phyloP scores from a whole-genome alignment of 2,888 invertebrate species.

The Syrphus vitripennis region DNA sequence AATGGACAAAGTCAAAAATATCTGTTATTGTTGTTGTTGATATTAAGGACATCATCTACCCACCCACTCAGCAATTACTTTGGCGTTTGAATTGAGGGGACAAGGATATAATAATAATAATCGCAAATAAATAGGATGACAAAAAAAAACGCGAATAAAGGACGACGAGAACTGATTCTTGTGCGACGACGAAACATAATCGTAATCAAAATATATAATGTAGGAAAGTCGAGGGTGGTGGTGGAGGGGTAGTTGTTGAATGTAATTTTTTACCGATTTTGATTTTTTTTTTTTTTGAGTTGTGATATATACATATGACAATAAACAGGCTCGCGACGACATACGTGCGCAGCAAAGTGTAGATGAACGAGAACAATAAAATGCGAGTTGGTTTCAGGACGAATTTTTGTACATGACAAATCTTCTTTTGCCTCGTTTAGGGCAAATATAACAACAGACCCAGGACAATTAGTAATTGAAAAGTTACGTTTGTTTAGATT shows the following conservation, averaged over 20 bases:
- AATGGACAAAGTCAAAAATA: constrained; percentile 58
- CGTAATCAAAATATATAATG: constrained; percentile 52
- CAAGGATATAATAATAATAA: constrained; percentile 70
- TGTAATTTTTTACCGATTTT: constrained; percentile 58
- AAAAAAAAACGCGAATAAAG: constrained; percentile 6
- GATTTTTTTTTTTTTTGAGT: constrained; percentile 30
- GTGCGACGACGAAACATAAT: constrained; percentile 51
- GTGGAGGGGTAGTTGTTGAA: background rate
- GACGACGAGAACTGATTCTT: constrained; percentile 3
- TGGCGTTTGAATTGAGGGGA: constrained; percentile 69
- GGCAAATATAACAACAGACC: constrained; percentile 23
- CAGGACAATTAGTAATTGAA: constrained; percentile 71
- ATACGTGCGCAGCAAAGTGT: constrained; percentile 66
- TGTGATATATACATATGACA: constrained; percentile 46
- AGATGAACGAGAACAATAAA: constrained; percentile 53
- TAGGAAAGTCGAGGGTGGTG: background rate
- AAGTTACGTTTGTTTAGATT: constrained; percentile 47
- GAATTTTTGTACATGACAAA: constrained; percentile 56
- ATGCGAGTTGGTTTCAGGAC: constrained; percentile 13
- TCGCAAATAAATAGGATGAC: constrained; percentile 62
- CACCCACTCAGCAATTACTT: constrained; percentile 65
- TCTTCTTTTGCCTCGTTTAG: constrained; percentile 14
- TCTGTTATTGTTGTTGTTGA: constrained; percentile 11
- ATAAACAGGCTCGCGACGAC: constrained; percentile 41
- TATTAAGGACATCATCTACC: constrained; percentile 30